Evolutionary conservation across 2,113 vertebrate genomes (phyloP).

Genomic region (Uria aalge): DNA sequence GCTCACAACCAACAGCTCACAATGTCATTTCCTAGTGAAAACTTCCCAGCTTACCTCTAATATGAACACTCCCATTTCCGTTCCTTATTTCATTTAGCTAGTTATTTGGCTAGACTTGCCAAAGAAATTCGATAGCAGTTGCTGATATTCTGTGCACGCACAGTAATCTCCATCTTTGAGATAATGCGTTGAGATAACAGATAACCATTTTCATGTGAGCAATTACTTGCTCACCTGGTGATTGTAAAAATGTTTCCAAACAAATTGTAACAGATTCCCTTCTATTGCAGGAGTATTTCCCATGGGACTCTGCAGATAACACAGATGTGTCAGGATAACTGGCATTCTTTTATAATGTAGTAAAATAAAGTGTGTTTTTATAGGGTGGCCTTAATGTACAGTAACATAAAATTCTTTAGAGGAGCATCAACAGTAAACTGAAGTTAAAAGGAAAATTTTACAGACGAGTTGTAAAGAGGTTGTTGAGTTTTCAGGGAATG

Average conservation of each 20-base stretch:
- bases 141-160: not conserved
- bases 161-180: not conserved
- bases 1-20: not conserved
- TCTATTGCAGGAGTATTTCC: not conserved
- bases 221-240: conserved; percentile 53
- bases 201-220: conserved; percentile 40
- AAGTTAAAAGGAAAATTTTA: conserved; percentile 1
- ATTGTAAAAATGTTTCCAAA: conserved; percentile 47
- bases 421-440: conserved; percentile 8
- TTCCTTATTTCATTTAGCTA: not conserved
- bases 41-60: not conserved
- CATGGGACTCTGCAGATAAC: not conserved
- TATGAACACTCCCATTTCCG: not conserved
- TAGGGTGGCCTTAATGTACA: conserved; percentile 35
- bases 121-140: not conserved
- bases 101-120: not conserved
- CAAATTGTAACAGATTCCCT: conserved; percentile 35
- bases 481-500: not conserved
- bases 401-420: conserved; percentile 31
- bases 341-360: conserved; percentile 36
- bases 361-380: conserved; percentile 57
- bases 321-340: conserved; percentile 42
- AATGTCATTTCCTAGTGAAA: not conserved
- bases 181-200: not conserved
- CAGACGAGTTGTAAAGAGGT: not conserved